These are phyloP conservation scores for Eulemur rubriventer DNA, from an alignment of 2,797 vertebrate genomes.

Conservation along the genomic window DNA sequence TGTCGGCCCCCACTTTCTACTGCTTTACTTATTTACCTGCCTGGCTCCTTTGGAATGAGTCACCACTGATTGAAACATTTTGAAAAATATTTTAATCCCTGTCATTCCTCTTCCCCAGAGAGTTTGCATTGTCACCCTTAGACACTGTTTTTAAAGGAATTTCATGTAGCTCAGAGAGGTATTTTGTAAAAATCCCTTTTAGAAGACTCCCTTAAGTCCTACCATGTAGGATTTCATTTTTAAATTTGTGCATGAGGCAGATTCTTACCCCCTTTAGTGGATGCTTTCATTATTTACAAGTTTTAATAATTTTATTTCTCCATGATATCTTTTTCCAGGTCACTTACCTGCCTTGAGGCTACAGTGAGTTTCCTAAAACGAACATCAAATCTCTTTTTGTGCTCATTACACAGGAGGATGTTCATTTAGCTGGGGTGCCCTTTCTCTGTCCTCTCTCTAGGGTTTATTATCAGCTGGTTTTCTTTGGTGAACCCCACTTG, in stretches of 20 bases:
- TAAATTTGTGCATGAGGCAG: background rate
- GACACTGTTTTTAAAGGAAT: background rate
- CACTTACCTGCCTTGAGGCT: background rate
- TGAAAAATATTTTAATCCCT: background rate
- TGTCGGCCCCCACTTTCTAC: background rate
- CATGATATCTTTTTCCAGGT: background rate
- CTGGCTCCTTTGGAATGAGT: background rate
- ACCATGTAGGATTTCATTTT: background rate
- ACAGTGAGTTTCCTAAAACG: background rate
- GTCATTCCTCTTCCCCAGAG: background rate
- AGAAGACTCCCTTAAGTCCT: background rate
- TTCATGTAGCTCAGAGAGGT: background rate
- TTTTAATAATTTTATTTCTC: slow-evolving; percentile 38
- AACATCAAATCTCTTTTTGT: background rate
- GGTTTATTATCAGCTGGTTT: background rate
- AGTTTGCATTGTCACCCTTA: background rate
- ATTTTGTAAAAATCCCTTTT: background rate
- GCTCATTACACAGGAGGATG: background rate
- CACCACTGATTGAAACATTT: background rate
- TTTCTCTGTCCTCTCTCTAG: background rate
- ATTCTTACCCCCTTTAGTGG: background rate
- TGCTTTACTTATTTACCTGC: background rate
- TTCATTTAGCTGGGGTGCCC: background rate
- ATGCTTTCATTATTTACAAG: background rate
- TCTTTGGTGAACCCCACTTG: background rate